Percentiles rank a stretch among this genome's conserved stretches.
phyloP scores from a whole-genome alignment of 2,888 invertebrate species.

The Ctenicera cuprea region DNA sequence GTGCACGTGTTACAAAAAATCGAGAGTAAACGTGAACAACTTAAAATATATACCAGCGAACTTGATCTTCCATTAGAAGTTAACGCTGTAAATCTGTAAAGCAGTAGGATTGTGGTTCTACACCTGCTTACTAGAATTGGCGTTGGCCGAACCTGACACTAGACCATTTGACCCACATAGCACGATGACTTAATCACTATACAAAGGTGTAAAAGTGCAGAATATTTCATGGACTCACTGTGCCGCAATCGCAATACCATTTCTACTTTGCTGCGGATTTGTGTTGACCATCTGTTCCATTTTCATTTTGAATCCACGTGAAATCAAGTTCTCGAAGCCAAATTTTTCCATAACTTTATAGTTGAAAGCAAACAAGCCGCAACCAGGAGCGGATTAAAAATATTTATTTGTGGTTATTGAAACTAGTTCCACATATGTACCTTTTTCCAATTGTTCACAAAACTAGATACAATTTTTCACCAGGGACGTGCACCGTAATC shows the following conservation, averaged over 20 bases:
- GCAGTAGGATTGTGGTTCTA: slow-evolving; percentile 36
- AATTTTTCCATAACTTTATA: not conserved
- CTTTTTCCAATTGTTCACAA: too few species aligned
- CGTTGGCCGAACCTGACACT: slow-evolving; percentile 51
- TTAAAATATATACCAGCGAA: slow-evolving; percentile 15
- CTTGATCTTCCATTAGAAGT: slow-evolving; percentile 29
- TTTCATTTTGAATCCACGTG: not conserved
- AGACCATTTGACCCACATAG: slow-evolving; percentile 56
- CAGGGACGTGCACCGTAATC: too few species aligned
- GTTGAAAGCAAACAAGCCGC: not conserved
- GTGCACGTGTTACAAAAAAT: slow-evolving; percentile 43
- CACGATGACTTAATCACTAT: slow-evolving; percentile 53
- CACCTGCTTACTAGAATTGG: slow-evolving; percentile 52
- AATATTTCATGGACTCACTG: slow-evolving; percentile 41
- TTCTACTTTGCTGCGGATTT: slow-evolving; percentile 36
- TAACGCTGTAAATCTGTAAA: slow-evolving; percentile 30
- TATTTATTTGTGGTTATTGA: too few species aligned
- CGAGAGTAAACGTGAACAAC: slow-evolving; percentile 41
- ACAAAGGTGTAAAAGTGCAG: slow-evolving; percentile 52
- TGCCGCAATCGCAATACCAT: slow-evolving; percentile 47
- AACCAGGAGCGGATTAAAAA: not conserved
- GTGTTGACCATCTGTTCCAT: slow-evolving; percentile 40
- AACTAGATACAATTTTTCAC: too few species aligned
- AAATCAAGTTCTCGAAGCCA: not conserved
- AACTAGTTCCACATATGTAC: too few species aligned